Base-by-base conservation (phyloP, 2,113 vertebrate species). In the Microtus pennsylvanicus region DNA sequence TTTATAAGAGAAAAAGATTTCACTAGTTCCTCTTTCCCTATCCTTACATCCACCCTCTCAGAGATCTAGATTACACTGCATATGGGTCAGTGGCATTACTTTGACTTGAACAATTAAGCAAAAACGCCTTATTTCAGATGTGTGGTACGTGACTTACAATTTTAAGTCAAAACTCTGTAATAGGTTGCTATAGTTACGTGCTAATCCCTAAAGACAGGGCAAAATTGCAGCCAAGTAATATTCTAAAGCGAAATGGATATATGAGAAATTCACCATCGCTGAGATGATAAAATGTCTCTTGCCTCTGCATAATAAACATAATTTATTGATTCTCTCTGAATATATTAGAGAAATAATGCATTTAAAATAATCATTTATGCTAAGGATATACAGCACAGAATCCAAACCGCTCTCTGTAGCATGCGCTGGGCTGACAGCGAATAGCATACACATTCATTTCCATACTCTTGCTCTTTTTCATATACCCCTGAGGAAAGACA, bases 321-420 rank as follows among this genome's bases (percentile, higher is more conserved):
- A 96, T 96, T 94, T 94, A 97, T 94, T 97, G 92, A 95, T 92
- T 93, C 85, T 96, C 70, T 93, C 61, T 96, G 92, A 93, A 97
- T 96, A n/a, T 61, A 94, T 95, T 96, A 97, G 74, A 96, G 96
- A 96, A 94, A 93, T 93, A 96, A 94, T 78, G 30, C 76, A 93
- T 94, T 38, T 85, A 94, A 92, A 89, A 81, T 92, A 76, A 97
- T 95, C 65, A 93, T 67, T 95, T 97, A 96, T 88, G 67, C 86
- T 97, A 95, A 97, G 47, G 74, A 89, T 69, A 94, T 82, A 92
- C 33, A 93, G 88, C 67, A 90, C 90, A 95, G 77, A 89, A 96
- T 45, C 33, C 88, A 75, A 95, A 88, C 90, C 92, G 72, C 58
- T 80, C 69, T 96, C 72, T 87, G 80, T 58, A 92, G 89, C n/a